These are phyloP conservation scores for Leucophora obtusa DNA, from an alignment of 2,888 invertebrate species.

Conservation along the genomic window DNA sequence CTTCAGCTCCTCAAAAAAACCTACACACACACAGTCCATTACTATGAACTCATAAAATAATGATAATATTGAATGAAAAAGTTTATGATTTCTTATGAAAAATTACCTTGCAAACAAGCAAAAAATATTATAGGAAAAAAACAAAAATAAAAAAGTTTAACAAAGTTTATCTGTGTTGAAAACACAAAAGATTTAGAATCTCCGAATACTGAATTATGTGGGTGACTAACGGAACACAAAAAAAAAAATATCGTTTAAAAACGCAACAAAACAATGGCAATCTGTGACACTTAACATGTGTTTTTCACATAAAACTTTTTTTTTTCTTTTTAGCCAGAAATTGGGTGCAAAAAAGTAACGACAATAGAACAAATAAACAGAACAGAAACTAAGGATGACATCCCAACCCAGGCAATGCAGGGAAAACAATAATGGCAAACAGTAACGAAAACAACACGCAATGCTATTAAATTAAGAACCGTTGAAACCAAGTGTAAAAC, in stretches of 20 bases:
- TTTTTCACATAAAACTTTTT: conserved; percentile 59
- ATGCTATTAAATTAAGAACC: conserved; percentile 43
- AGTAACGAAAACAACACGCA: conserved; percentile 27
- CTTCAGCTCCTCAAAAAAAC: neutral
- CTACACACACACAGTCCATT: neutral
- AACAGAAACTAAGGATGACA: conserved; percentile 1
- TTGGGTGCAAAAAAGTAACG: conserved; percentile 44
- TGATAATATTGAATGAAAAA: conserved; percentile 53
- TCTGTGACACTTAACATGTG: conserved; percentile 65
- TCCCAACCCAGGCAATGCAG: neutral
- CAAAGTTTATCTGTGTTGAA: conserved; percentile 53
- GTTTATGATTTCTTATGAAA: conserved; percentile 60
- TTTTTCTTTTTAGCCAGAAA: conserved; percentile 37
- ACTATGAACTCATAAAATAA: conserved; percentile 51
- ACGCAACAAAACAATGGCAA: conserved; percentile 55
- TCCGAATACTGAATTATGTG: conserved; percentile 1
- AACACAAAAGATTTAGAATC: conserved; percentile 38
- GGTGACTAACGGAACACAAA: conserved; percentile 8
- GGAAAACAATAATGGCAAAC: neutral
- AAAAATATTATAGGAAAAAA: neutral
- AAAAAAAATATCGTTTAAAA: conserved; percentile 22
- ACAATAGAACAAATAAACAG: conserved; percentile 42
- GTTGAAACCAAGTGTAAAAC: conserved; percentile 53
- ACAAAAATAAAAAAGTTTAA: conserved; percentile 3
- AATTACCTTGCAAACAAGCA: conserved; percentile 52